A percentile compares a stretch with the other conserved stretches of the same genome.
phyloP scores from a whole-genome alignment of 2,113 vertebrate genomes.

The Isurus oxyrinchus region DNA sequence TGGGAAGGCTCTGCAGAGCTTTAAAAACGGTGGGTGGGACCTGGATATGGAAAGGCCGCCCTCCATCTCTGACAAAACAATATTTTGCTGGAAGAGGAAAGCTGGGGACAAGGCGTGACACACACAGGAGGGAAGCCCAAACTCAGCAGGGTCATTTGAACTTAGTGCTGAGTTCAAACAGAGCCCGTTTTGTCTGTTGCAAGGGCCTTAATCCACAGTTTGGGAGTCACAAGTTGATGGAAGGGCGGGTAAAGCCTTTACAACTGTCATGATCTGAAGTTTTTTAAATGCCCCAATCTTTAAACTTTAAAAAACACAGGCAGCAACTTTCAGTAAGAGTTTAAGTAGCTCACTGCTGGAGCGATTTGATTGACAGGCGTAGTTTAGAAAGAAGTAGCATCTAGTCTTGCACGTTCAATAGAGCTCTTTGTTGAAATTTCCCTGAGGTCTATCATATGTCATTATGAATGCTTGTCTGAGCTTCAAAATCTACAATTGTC shows the following conservation, averaged over 20 bases:
- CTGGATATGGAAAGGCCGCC: too few relatives aligned
- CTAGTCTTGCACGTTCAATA: too few relatives aligned
- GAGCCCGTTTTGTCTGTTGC: neutral
- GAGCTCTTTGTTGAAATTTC: too few relatives aligned
- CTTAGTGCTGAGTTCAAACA: neutral
- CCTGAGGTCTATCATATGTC: too few relatives aligned
- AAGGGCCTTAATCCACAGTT: neutral
- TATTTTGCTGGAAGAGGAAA: neutral
- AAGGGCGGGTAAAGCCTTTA: neutral
- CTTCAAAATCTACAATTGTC: too few relatives aligned
- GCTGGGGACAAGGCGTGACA: neutral
- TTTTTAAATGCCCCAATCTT: too few relatives aligned
- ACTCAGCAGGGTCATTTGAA: neutral
- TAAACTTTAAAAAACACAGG: too few relatives aligned
- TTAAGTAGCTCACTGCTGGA: neutral
- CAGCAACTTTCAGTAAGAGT: neutral
- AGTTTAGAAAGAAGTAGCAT: too few relatives aligned
- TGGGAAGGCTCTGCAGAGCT: neutral
- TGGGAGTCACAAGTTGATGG: neutral
- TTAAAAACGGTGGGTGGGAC: neutral
- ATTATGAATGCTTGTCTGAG: too few relatives aligned
- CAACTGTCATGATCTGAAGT: too few relatives aligned
- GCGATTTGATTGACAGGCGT: too few relatives aligned
- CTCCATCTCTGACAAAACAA: neutral
- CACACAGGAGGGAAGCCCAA: neutral